phyloP scores from a whole-genome alignment of 1,140 invertebrate species.

The Stegodyphus mimosarum region DNA sequence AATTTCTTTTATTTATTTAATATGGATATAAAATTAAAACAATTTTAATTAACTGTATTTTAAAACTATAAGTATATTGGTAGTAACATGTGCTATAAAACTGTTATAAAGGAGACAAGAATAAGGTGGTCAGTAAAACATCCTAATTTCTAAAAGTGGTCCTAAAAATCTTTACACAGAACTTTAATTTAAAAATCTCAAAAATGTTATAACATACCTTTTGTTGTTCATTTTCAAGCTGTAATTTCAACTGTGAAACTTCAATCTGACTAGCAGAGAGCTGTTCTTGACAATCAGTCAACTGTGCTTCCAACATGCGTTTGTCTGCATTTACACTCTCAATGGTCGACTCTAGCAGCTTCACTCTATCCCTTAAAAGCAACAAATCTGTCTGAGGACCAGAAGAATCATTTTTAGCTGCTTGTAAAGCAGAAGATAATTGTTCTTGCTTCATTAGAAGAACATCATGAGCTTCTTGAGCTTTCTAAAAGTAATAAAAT shows the following conservation, averaged over 20 bases:
- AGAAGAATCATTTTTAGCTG: conserved; percentile 67
- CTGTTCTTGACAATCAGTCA: conserved; percentile 77
- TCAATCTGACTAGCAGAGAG: conserved; percentile 78
- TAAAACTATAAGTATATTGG: no score
- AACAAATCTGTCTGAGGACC: conserved; percentile 72
- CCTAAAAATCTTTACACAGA: no score
- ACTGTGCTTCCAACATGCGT: conserved; percentile 78
- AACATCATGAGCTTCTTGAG: conserved; percentile 82
- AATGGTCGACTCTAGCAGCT: conserved; percentile 76
- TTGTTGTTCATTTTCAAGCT: conserved; percentile 82
- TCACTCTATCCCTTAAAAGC: conserved; percentile 66
- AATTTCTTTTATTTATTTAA: no score
- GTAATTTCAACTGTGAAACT: conserved; percentile 78
- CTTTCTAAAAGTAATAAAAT: conserved; percentile 70
- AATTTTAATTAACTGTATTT: no score
- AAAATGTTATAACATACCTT: conserved; percentile 65
- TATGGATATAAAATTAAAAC: no score
- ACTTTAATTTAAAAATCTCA: not conserved
- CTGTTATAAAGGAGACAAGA: no score
- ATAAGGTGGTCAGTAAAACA: no score
- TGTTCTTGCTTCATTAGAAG: conserved; percentile 84
- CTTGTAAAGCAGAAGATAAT: conserved; percentile 75
- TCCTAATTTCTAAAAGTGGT: no score
- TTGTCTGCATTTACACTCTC: conserved; percentile 79
- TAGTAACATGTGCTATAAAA: no score